Percentiles rank a stretch among this genome's conserved stretches.
phyloP scores from a whole-genome alignment of 53 echinoderm and acorn worm genomes.

The Patiria pectinifera region DNA sequence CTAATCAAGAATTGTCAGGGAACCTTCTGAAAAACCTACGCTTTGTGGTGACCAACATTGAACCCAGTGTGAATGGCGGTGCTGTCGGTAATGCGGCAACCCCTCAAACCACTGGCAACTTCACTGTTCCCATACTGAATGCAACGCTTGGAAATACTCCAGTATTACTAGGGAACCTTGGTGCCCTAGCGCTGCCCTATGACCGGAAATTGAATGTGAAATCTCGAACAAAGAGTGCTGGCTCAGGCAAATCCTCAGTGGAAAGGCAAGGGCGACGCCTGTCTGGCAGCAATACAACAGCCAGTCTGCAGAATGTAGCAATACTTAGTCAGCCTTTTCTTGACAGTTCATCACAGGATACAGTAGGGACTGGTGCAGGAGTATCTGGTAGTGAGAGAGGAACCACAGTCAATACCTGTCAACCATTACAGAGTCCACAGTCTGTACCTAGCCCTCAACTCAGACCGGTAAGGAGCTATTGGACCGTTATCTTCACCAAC shows the following conservation, averaged over 20 bases:
- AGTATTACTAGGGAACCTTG: slow-evolving; percentile 85
- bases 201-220: slow-evolving; percentile 95
- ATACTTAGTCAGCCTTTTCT: slow-evolving; percentile 65
- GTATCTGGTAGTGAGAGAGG: background rate
- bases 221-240: slow-evolving; percentile 83
- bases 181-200: slow-evolving; percentile 80
- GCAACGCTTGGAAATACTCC: slow-evolving; percentile 84
- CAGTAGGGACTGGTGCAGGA: background rate
- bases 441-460: slow-evolving; percentile 82
- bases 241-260: slow-evolving; percentile 47
- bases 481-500: background rate
- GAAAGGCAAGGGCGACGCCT: slow-evolving; percentile 75
- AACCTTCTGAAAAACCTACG: slow-evolving; percentile 80
- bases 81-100: slow-evolving; percentile 47
- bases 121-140: slow-evolving; percentile 85
- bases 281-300: slow-evolving; percentile 68
- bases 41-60: slow-evolving; percentile 98
- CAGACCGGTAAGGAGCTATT: slow-evolving; percentile 75
- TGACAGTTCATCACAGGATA: slow-evolving; percentile 31
- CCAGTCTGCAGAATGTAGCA: slow-evolving; percentile 66
- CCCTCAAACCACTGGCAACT: slow-evolving; percentile 70
- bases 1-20: slow-evolving; percentile 50
- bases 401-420: slow-evolving; percentile 12
- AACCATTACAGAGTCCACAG: slow-evolving; percentile 67
- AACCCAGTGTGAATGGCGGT: slow-evolving; percentile 79